phyloP scores from a whole-genome alignment of 2,797 vertebrate genomes.

The Acanthurus lineatus region DNA sequence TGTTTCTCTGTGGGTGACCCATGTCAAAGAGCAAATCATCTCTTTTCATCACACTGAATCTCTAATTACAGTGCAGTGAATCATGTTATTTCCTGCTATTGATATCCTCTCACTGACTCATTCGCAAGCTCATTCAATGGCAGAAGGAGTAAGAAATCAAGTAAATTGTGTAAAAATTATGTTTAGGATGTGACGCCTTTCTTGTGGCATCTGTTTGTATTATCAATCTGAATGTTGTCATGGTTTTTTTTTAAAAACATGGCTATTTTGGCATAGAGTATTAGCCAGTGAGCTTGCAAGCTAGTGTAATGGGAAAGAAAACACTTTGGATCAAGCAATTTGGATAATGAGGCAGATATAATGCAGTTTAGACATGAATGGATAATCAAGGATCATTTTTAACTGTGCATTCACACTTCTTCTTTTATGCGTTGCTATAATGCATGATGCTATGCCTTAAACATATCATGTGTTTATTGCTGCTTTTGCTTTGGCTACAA shows the following conservation, averaged over 20 bases:
- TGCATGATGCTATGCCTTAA: neutral
- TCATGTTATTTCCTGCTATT: conserved; percentile 76
- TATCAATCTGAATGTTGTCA: conserved; percentile 42
- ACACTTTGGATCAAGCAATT: conserved; percentile 35
- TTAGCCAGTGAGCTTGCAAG: conserved; percentile 34
- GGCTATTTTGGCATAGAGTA: conserved; percentile 35
- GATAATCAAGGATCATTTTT: conserved; percentile 39
- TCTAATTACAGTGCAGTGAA: conserved; percentile 79
- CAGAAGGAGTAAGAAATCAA: conserved; percentile 68
- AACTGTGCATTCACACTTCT: conserved; percentile 29
- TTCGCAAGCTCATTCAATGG: conserved; percentile 43
- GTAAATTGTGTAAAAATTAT: conserved; percentile 63
- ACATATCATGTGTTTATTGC: neutral
- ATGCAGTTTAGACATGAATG: conserved; percentile 37
- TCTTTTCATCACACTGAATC: conserved; percentile 75
- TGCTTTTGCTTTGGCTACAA: neutral
- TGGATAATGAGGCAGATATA: conserved; percentile 39
- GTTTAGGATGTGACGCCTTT: conserved; percentile 66
- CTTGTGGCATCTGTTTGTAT: conserved; percentile 75
- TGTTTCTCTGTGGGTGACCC: conserved; percentile 80
- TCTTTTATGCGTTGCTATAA: conserved; percentile 32
- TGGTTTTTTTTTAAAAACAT: conserved; percentile 1
- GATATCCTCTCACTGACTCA: conserved; percentile 67
- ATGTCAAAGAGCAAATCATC: conserved; percentile 77
- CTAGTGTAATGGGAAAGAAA: conserved; percentile 36